A percentile compares a stretch with the other conserved stretches of the same genome.
These are phyloP conservation scores for Metacarcinus magister DNA, from an alignment of 2,888 invertebrate genomes.

Conservation along the genomic window DNA sequence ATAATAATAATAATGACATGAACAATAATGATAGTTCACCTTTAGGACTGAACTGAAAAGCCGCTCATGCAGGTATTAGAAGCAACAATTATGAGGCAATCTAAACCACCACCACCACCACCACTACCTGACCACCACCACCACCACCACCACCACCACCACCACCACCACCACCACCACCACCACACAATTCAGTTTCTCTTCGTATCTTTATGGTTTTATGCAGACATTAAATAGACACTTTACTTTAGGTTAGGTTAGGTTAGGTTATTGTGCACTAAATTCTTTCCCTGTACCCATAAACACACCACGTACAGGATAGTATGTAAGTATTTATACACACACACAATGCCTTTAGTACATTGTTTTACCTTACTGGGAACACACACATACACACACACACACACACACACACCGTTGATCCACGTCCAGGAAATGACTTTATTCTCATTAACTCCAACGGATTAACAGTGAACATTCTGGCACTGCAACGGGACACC, in stretches of 20 bases:
- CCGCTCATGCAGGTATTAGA: neutral
- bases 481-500: too few relatives aligned
- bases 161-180: neutral
- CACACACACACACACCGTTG: constrained; percentile 55
- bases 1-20: neutral
- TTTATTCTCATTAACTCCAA: too few relatives aligned
- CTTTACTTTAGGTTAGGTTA: neutral
- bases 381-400: constrained; percentile 35
- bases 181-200: too few relatives aligned
- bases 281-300: too few relatives aligned
- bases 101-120: neutral
- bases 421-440: too few relatives aligned
- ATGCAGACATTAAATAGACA: too few relatives aligned
- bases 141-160: neutral
- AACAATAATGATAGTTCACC: too few relatives aligned
- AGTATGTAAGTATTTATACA: neutral
- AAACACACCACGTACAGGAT: too few relatives aligned
- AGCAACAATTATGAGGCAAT: neutral
- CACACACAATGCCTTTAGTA: constrained; percentile 5
- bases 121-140: neutral
- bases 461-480: too few relatives aligned
- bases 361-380: neutral
- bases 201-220: too few relatives aligned
- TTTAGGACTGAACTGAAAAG: neutral
- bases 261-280: too few relatives aligned